Conservation (phyloP, 1,140 invertebrate species). For the Eupristina koningsbergeri region DNA sequence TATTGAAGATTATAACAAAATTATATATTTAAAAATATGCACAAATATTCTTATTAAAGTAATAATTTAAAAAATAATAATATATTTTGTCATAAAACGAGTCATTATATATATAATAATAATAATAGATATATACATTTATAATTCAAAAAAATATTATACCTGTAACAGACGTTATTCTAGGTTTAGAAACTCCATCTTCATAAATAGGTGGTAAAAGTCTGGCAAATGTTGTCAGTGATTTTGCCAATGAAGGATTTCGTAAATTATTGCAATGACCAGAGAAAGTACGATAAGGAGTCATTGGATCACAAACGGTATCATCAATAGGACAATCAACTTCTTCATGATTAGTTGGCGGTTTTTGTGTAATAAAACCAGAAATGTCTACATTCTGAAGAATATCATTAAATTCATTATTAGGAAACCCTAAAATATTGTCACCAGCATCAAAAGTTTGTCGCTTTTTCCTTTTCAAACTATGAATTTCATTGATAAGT, state of each 20-base stretch:
- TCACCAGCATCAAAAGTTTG: constrained; percentile 80
- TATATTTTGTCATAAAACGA: no score
- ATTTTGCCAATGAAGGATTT: constrained; percentile 88
- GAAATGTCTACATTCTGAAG: constrained; percentile 83
- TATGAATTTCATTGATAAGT: constrained; percentile 80
- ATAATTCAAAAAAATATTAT: neutral
- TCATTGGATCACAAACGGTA: constrained; percentile 83
- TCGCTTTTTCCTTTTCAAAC: constrained; percentile 77
- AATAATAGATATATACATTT: neutral
- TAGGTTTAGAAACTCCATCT: constrained; percentile 88
- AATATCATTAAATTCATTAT: constrained; percentile 80
- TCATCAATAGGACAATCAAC: constrained; percentile 73
- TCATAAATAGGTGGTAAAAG: constrained; percentile 90
- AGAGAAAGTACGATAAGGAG: constrained; percentile 85
- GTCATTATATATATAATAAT: no score
- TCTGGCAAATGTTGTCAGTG: constrained; percentile 88
- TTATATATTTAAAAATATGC: neutral
- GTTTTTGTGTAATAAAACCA: constrained; percentile 72
- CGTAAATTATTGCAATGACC: constrained; percentile 94
- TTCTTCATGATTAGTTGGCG: constrained; percentile 76
- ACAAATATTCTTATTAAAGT: neutral
- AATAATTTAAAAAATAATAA: no score
- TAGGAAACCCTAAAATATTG: constrained; percentile 78
- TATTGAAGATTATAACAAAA: neutral
- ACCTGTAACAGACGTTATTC: constrained; percentile 79